Base-by-base conservation (phyloP, 2,113 vertebrate genomes). In the Aptenodytes forsteri region DNA sequence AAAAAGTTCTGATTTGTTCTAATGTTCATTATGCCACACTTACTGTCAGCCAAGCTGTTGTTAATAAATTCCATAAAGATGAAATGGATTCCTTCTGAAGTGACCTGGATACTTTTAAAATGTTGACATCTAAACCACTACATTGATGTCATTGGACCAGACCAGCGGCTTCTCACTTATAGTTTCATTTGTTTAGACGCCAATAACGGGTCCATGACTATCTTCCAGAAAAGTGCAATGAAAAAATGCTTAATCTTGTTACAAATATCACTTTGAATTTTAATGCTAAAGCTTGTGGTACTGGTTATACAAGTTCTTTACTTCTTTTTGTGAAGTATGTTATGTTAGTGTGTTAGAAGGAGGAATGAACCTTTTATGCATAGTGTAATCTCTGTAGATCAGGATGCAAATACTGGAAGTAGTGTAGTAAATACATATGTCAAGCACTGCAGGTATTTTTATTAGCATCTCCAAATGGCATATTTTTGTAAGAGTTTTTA, bases 401-500 rank as follows among this genome's bases (percentile, higher is more conserved):
- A 62, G 66, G 90, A 97, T 93, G 54, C 55, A 92, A 92, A 93
- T 96, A 90, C 83, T 89, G 69, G 81, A 96, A 93, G 49, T 86
- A 87, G 50, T 84, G 25, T 93, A 95, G 47, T 73, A 95, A 96
- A 91, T 89, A 90, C 84, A 83, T 73, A 36, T 3, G 9, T 96
- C 96, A 92, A 93, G 76, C 93, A 92, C 89, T 87, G 89, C 55
- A 85, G 17, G 40, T 97, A 73, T 96, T 98, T 98, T 95, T 95
- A 46, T 89, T 96, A 85, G 83, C 76, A 62, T 77, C 46, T 97
- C 75, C 87, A 93, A 89, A 98, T 93, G 54, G 88, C 2, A 1
- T 98, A 98, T 97, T 98, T 98, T 98, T 98, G 13, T 97, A 97
- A 12, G 42, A 67, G 29, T 55, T 96, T 87, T 82, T 87, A 73